phyloP scores from a whole-genome alignment of 1,140 invertebrate genomes.

The Drosophila pallidifrons region DNA sequence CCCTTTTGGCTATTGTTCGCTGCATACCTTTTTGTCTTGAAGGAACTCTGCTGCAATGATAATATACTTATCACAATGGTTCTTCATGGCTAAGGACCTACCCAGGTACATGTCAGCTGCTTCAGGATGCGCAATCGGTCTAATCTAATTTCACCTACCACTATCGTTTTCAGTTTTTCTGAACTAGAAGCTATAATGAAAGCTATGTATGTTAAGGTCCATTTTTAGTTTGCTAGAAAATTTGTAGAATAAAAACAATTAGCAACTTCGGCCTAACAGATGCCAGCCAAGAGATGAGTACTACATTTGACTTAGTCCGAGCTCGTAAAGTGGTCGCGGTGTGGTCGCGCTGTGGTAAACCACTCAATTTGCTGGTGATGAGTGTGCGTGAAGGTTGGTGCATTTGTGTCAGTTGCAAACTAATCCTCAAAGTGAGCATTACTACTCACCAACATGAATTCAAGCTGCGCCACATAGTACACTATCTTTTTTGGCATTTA shows the following conservation, averaged over 20 bases:
- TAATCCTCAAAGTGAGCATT: neutral
- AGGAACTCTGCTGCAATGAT: too few species aligned
- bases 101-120: too few species aligned
- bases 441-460: neutral
- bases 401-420: constrained; percentile 20
- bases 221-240: neutral
- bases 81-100: too few species aligned
- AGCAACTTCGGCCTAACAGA: neutral
- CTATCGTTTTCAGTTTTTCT: too few species aligned
- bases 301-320: neutral
- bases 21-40: neutral
- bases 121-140: too few species aligned
- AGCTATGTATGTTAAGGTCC: too few species aligned
- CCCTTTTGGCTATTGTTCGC: neutral
- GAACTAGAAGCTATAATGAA: too few species aligned
- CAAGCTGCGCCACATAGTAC: neutral
- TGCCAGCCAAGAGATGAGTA: too few species aligned
- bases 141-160: too few species aligned
- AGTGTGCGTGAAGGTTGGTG: neutral
- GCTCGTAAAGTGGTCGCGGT: neutral
- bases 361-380: constrained; percentile 16
- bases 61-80: too few species aligned
- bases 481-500: neutral
- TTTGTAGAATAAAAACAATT: neutral
- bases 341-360: constrained; percentile 14